A percentile compares a stretch with the other conserved stretches of the same genome.
Evolutionary conservation across 92 coral and sea anemone species (phyloP).

Genomic region (Porites divaricata): DNA sequence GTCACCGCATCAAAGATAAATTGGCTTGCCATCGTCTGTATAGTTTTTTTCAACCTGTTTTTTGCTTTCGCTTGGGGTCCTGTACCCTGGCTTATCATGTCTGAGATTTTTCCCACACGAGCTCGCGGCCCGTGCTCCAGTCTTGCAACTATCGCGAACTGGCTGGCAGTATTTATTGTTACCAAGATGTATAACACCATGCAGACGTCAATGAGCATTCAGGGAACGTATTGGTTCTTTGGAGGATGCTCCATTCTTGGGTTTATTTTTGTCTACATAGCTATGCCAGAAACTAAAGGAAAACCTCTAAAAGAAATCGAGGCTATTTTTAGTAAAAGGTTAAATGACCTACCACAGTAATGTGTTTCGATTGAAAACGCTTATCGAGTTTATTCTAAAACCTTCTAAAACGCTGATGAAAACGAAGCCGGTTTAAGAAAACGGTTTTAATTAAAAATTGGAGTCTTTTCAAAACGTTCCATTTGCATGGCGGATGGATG

Average conservation of each 20-base stretch:
- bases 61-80: constrained; percentile 18
- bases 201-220: constrained; percentile 40
- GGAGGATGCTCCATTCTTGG: constrained; percentile 71
- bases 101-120: constrained; percentile 75
- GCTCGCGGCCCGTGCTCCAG: constrained; percentile 81
- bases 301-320: constrained; percentile 84
- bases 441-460: too few relatives aligned
- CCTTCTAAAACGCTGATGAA: too few relatives aligned
- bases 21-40: constrained; percentile 16
- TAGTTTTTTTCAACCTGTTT: too few relatives aligned
- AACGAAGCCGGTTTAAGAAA: too few relatives aligned
- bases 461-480: too few relatives aligned
- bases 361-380: too few relatives aligned
- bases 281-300: constrained; percentile 92
- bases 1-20: neutral
- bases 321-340: constrained; percentile 55
- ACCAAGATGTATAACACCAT: constrained; percentile 64
- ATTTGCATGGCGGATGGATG: too few relatives aligned
- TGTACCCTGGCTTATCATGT: constrained; percentile 79
- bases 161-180: constrained; percentile 70
- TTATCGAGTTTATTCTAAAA: too few relatives aligned
- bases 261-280: constrained; percentile 65
- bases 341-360: too few relatives aligned
- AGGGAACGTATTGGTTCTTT: constrained; percentile 85
- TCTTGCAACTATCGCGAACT: constrained; percentile 66